Evolutionary conservation across 2,888 invertebrate genomes (phyloP).

Genomic region (Atherix ibis): DNA sequence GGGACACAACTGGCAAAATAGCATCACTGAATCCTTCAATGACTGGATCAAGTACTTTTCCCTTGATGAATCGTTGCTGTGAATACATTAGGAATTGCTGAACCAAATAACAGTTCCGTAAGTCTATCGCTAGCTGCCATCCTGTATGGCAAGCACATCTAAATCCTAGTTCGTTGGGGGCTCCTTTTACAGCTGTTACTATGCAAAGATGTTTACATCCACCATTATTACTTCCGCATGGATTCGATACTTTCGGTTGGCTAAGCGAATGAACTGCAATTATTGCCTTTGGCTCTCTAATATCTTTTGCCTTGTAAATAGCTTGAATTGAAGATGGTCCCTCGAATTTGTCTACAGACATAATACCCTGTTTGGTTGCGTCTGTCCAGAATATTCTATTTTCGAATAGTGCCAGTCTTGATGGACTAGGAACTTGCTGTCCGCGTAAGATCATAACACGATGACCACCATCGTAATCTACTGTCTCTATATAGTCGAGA

Average conservation of each 20-base stretch:
- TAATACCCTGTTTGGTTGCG: conserved; percentile 73
- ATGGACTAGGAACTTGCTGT: conserved; percentile 72
- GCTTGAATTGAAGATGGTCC: conserved; percentile 63
- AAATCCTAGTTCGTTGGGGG: conserved; percentile 57
- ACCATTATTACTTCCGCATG: conserved; percentile 76
- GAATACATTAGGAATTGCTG: conserved; percentile 88
- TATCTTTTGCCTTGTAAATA: conserved; percentile 64
- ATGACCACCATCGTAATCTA: conserved; percentile 79
- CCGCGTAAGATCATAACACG: conserved; percentile 67
- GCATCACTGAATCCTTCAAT: conserved; percentile 88
- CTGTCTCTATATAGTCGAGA: conserved; percentile 88
- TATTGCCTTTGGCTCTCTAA: conserved; percentile 68
- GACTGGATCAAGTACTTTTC: conserved; percentile 74
- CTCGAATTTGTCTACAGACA: conserved; percentile 73
- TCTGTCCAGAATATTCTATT: conserved; percentile 85
- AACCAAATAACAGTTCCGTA: conserved; percentile 65
- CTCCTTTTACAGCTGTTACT: conserved; percentile 56
- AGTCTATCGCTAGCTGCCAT: conserved; percentile 55
- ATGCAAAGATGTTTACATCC: conserved; percentile 91
- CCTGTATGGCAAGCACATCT: conserved; percentile 87
- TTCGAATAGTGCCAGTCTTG: conserved; percentile 69
- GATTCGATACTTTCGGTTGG: conserved; percentile 61
- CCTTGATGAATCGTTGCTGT: conserved; percentile 89
- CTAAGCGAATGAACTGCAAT: conserved; percentile 65
- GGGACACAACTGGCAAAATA: conserved; percentile 82